Base-by-base conservation (phyloP, 2,797 vertebrate genomes). In the Falco columbarius region DNA sequence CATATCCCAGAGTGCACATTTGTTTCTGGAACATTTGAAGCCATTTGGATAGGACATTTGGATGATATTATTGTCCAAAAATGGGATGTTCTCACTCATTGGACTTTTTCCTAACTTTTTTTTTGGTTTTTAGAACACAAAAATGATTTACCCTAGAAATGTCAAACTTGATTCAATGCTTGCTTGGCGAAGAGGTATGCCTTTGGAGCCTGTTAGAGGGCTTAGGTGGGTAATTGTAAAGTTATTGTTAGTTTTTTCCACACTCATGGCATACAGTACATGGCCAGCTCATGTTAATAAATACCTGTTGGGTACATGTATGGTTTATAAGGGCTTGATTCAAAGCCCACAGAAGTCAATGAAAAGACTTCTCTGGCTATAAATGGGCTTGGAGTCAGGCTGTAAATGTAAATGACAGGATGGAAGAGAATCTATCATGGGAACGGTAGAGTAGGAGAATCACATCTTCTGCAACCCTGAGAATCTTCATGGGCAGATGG, bases 181-280 rank as follows among this genome's bases (percentile, higher is more conserved):
- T 91, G 75, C 86, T 96, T 97, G 97, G 96, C 72, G 0, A 91
- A 87, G 84, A 96, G 84, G 83, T 84, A 32, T 96, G 90, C 14
- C 38, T 96, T 96, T 96, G 92, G 94, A 97, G 54, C 38, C 86
- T 92, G 84, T 90, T 89, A 96, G 94, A 95, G 92, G 92, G 92
- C 84, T 94, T 96, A 97, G 92, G 95, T 97, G 86, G 96, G 92
- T 97, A 96, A 94, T 97, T 96, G 94, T 95, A 77, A 95, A 93
- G 89, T 93, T 97, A 96, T 97, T 97, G 96, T 94, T 95, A 93
- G 94, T 65, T 97, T 95, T 97, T 97, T 95, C 96, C 95, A 95
- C 89, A 89, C 51, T 93, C 86, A 95, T 95, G 94, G 93, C 92
- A 96, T 91, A 59, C 1, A 87, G 42, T 79, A 47, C 49, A 81